A percentile compares a stretch with the other conserved stretches of the same genome.
phyloP scores from a whole-genome alignment of 1,140 invertebrate species.

The Eumeta japonica region DNA sequence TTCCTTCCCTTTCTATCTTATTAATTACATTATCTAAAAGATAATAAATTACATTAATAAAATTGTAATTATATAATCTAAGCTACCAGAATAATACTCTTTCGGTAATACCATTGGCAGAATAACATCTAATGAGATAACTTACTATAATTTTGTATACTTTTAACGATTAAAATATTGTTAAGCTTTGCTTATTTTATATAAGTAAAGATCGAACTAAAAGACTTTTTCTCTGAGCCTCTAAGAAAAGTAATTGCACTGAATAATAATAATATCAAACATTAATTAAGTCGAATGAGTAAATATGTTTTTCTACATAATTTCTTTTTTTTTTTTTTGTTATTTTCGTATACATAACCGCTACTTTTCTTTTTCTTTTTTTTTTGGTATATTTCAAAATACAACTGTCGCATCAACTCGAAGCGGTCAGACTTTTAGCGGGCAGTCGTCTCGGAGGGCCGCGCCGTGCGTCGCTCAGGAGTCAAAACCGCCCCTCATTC shows the following conservation, averaged over 20 bases:
- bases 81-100: neutral
- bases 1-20: too few species aligned
- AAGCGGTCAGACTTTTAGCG: neutral
- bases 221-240: too few species aligned
- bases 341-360: neutral
- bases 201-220: too few species aligned
- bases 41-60: constrained; percentile 1
- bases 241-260: too few species aligned
- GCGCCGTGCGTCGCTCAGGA: constrained; percentile 52
- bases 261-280: too few species aligned
- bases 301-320: neutral
- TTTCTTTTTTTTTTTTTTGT: neutral
- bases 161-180: neutral
- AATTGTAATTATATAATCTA: neutral
- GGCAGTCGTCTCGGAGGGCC: too few species aligned
- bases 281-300: too few species aligned
- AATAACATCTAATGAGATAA: neutral
- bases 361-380: too few species aligned
- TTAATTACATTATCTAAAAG: too few species aligned
- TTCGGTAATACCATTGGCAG: neutral
- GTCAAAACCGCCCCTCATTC: constrained; percentile 44
- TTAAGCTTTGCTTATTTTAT: neutral
- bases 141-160: neutral
- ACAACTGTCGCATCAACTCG: neutral
- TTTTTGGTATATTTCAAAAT: too few species aligned